These are phyloP conservation scores for Eilema sororculum DNA, from an alignment of 2,888 invertebrate species.

Conservation along the genomic window DNA sequence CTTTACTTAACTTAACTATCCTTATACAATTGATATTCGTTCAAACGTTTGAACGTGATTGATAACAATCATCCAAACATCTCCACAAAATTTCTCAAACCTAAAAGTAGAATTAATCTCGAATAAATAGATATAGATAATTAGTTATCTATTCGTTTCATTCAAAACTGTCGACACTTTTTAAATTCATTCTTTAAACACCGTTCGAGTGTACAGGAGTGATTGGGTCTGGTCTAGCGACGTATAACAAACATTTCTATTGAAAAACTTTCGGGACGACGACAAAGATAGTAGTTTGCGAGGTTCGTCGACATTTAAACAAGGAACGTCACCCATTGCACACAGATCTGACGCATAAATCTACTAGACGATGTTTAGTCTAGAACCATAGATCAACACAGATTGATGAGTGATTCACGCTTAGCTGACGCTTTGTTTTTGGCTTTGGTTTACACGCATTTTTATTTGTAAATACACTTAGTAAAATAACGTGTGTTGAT, in stretches of 20 bases:
- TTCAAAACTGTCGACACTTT: slow-evolving; percentile 20
- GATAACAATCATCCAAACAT: no score
- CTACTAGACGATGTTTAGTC: slow-evolving; percentile 63
- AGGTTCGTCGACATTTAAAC: slow-evolving; percentile 76
- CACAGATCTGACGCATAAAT: slow-evolving; percentile 66
- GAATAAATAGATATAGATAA: background rate
- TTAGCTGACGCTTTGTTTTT: slow-evolving; percentile 32
- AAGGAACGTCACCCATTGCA: slow-evolving; percentile 56
- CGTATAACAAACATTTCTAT: slow-evolving; percentile 70
- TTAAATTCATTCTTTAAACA: slow-evolving; percentile 50
- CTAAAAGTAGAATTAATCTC: background rate
- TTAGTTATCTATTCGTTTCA: background rate
- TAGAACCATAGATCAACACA: slow-evolving; percentile 56
- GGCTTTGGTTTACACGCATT: slow-evolving; percentile 1
- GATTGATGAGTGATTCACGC: slow-evolving; percentile 59
- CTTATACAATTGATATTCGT: no score
- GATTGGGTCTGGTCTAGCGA: slow-evolving; percentile 39
- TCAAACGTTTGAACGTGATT: no score
- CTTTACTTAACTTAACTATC: no score
- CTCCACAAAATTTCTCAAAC: no score
- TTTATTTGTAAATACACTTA: slow-evolving; percentile 6
- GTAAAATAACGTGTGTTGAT: background rate
- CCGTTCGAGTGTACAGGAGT: slow-evolving; percentile 41
- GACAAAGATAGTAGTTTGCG: slow-evolving; percentile 38
- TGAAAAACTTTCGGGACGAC: slow-evolving; percentile 68